Evolutionary conservation across 2,888 invertebrate genomes (phyloP), one percentile per base, ranked within the genome.

Genomic region (Drosophila glabriapex): DNA sequence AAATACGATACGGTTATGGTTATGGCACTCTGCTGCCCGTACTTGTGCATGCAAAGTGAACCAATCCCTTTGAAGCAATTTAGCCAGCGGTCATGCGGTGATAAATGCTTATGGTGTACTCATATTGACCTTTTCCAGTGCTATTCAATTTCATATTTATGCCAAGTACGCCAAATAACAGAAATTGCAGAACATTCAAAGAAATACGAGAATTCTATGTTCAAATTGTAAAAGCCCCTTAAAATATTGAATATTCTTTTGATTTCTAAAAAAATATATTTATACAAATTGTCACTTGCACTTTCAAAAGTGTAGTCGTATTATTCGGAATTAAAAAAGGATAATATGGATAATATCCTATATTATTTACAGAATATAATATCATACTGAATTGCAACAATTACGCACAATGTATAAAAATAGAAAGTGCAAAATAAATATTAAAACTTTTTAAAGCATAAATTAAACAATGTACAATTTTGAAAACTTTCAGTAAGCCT

Each of bases 1-100:
- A 82, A 87, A 87, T 78, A 85, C 76, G 71, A 85, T 78, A 80
- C 73, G 73, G 72, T 73, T 55, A 72, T 65, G 70, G 68, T 58
- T 70, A 82, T 71, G 64, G 68, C 58, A 53, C 35, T 41, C 52
- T 39, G 29, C 33, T 29, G 41, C 19, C 56, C 46, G 39, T 35
- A 55, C 64, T 37, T 58, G 58, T 37, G 50, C 52, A 46, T 66
- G 56, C 63, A 69, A 63, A 52, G 41, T 55, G 55, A n/a, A 37
- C 9, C 35, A 25, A 50, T 25, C n/a, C 10, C 33, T 49, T 46
- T 55, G 52, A 55, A 43, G 41, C 61, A 37, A 60, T 71, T 68
- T 62, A 46, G 35, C 55, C 31, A 66, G 37, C 61, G 66, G 56
- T 62, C 74, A 65, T 69, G 35, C 52, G 29, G 25, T 53, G 58